Evolutionary conservation across 2,797 vertebrate genomes (phyloP), one percentile per base, ranked within the genome.

Genomic region (Chloroceryle amazona): DNA sequence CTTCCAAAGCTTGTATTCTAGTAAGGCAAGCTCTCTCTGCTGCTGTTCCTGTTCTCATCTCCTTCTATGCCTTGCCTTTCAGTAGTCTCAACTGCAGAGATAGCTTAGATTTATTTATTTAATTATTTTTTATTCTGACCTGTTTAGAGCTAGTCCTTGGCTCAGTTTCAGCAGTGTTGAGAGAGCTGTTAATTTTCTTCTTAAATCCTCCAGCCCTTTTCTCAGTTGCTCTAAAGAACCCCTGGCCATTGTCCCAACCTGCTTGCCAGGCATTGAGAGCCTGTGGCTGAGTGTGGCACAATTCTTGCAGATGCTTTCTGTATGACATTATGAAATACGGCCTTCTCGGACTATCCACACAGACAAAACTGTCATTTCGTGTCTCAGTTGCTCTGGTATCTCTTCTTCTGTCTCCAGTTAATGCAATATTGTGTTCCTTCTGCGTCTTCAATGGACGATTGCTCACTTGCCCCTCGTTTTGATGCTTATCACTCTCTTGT

Each of bases 401-500:
- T 55, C 25, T 54, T 28, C 31, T 52, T 67, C 60, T 72, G 23
- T 67, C 39, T 31, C 18, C 11, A 42, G 17, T 61, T 80, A 67
- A 42, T 39, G 49, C 29, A 42, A 0, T 61, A 14, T 22, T 28
- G 37, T 46, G 28, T 33, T 29, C 2, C 18, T 81, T 19, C 37
- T 8, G 3, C 46, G 28, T 74, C 51, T 0, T 0, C 19, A 28
- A 5, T 52, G 44, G 41, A 15, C 0, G 2, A 10, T 62, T 18
- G 29, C 31, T 81, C 10, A 28, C 10, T 67, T 6, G 1, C 10
- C 10, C 6, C 31, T 42, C 0, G 0, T 65, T 88, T 49, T 65
- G 61, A 25, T 0, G 4, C 25, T 1, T 2, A 1, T 70, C 1
- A 0, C 25, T 81, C 16, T 49, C n/a, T 72, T 80, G 11, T n/a